phyloP scores from a whole-genome alignment of 2,888 invertebrate genomes.

The Hedychridium roseum region DNA sequence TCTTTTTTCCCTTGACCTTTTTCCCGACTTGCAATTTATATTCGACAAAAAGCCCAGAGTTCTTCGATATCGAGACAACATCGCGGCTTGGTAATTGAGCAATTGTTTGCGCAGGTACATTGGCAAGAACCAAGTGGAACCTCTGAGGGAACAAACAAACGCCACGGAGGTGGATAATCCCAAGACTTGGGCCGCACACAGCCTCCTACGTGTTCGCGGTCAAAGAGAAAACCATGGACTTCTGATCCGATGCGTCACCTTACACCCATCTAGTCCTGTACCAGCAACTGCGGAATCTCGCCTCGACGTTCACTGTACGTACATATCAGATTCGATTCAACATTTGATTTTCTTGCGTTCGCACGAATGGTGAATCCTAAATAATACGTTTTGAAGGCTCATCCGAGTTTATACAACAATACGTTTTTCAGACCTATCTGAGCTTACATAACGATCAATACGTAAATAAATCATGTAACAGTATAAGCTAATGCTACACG shows the following conservation, averaged over 20 bases:
- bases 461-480: too few species aligned
- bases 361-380: too few species aligned
- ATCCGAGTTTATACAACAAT: too few species aligned
- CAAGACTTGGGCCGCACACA: conserved; percentile 85
- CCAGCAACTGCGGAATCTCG: conserved; percentile 79
- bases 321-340: too few species aligned
- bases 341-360: too few species aligned
- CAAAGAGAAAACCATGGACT: conserved; percentile 81
- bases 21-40: background rate
- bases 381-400: too few species aligned
- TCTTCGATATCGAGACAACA: too few species aligned
- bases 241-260: conserved; percentile 81
- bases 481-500: too few species aligned
- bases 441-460: too few species aligned
- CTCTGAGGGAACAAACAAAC: conserved; percentile 72
- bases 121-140: conserved; percentile 44
- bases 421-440: too few species aligned
- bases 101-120: conserved; percentile 32
- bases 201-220: conserved; percentile 84
- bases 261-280: conserved; percentile 81
- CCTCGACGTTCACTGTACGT: conserved; percentile 87
- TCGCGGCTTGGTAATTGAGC: background rate
- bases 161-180: conserved; percentile 84
- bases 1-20: background rate
- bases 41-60: background rate